phyloP scores from a whole-genome alignment of 2,113 vertebrate species.

The Pollachius pollachius region DNA sequence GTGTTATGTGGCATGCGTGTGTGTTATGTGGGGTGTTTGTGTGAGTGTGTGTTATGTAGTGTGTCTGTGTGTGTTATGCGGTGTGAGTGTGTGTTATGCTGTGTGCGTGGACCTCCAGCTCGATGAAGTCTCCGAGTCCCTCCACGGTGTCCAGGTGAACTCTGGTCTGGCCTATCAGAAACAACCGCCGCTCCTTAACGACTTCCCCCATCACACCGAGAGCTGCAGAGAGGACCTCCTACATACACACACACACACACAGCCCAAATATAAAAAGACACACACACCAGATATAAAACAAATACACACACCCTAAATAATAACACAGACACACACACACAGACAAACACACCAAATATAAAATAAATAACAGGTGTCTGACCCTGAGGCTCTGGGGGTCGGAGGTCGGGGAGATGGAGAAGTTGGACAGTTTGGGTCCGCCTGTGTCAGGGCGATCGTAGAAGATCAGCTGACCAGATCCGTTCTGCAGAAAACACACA shows the following conservation, averaged over 20 bases:
- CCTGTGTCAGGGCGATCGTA: conserved; percentile 78
- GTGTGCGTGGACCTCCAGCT: conserved; percentile 76
- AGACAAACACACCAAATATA: too few relatives aligned
- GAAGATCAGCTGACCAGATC: conserved; percentile 81
- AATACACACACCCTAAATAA: background rate
- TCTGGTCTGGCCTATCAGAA: conserved; percentile 80
- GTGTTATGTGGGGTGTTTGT: background rate
- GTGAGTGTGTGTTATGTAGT: background rate
- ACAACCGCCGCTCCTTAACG: conserved; percentile 75
- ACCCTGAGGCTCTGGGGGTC: conserved; percentile 77
- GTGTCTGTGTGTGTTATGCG: too few relatives aligned
- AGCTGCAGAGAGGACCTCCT: conserved; percentile 67
- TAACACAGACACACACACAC: too few relatives aligned
- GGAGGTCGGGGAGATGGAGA: conserved; percentile 69
- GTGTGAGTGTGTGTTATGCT: background rate
- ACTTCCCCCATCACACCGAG: conserved; percentile 78
- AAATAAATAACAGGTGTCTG: background rate
- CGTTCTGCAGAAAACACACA: conserved; percentile 59
- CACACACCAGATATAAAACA: too few relatives aligned
- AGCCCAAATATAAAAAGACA: background rate
- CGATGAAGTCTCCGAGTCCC: conserved; percentile 81
- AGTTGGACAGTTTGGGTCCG: conserved; percentile 80
- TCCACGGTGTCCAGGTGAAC: conserved; percentile 81
- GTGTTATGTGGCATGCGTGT: background rate
- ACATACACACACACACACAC: conserved; percentile 28